Evolutionary conservation across 2,888 invertebrate genomes (phyloP), one percentile per base, ranked within the genome.

Genomic region (Ptychoptera albimana): DNA sequence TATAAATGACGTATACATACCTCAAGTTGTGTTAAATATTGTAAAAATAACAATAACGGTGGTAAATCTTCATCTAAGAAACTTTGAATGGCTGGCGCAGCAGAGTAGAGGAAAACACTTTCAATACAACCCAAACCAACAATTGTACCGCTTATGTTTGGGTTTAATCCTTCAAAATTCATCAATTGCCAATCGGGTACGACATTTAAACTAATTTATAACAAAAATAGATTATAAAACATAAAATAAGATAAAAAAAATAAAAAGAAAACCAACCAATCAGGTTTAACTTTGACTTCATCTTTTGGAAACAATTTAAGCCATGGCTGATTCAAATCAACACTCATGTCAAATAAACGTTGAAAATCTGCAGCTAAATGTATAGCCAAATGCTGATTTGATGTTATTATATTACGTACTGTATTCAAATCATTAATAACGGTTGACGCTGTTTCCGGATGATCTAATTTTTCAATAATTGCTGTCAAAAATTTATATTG

Each of bases 71-170:
- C 63, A 58, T 75, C 63, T 40, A 66, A 63, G 58, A 73, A 77
- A 15, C 78, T 75, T 2, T 62, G 69, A 45, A 86, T 77, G 43
- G 80, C 77, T 14, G 76, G 75, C 13, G 75, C 71, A 16, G 75
- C 68, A 60, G 82, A 83, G 47, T 70, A 70, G 48, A 84, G 68
- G 66, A 76, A 87, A 5, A 78, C 73, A 0, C 86, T 83, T 66
- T 91, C 89, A 50, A 84, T 73, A 44, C 84, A 82, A 35, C 86
- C 87, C 56, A 89, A 73, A 29, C 87, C 87, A 46, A 82, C 72
- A 51, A 86, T 74, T 58, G 77, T 77, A 38, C 80, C 79, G 46
- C 65, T 63, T 51, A 70, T 58, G 47, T 55, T 44, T 45, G 61
- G 57, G 41, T 62, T 57, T 13, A 61, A 54, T 39, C 58, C 57